phyloP scores from a whole-genome alignment of 2,113 vertebrate species.

The Micronisus gabar region DNA sequence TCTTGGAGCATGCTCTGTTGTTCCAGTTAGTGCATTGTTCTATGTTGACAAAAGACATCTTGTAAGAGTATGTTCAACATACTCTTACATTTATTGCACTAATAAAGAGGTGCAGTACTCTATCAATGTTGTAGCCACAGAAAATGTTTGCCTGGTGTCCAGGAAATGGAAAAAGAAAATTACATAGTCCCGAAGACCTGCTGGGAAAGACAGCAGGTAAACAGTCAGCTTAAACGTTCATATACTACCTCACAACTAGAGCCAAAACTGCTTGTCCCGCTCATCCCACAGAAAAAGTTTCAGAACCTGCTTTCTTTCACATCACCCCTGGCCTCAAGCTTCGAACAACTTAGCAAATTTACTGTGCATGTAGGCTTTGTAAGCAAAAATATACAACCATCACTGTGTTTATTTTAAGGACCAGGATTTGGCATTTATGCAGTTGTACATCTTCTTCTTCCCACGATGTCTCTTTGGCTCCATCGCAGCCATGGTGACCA shows the following conservation, averaged over 20 bases:
- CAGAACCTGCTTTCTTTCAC: neutral
- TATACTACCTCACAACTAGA: neutral
- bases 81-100: neutral
- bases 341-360: neutral
- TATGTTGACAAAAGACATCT: neutral
- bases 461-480: slow-evolving; percentile 96
- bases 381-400: neutral
- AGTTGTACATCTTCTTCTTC: slow-evolving; percentile 93
- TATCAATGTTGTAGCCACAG: accelerated
- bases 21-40: neutral
- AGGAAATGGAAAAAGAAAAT: neutral
- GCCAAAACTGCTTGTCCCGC: neutral
- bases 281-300: neutral
- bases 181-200: neutral
- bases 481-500: slow-evolving; percentile 92
- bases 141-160: neutral
- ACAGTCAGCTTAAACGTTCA: neutral
- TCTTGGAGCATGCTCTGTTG: neutral
- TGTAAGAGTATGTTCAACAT: neutral
- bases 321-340: neutral
- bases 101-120: neutral
- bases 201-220: neutral
- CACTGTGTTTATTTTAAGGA: slow-evolving; percentile 76
- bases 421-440: slow-evolving; percentile 95
- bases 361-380: neutral